Conservation (phyloP, 2,797 vertebrate species). For the Chloroceryle amazona region DNA sequence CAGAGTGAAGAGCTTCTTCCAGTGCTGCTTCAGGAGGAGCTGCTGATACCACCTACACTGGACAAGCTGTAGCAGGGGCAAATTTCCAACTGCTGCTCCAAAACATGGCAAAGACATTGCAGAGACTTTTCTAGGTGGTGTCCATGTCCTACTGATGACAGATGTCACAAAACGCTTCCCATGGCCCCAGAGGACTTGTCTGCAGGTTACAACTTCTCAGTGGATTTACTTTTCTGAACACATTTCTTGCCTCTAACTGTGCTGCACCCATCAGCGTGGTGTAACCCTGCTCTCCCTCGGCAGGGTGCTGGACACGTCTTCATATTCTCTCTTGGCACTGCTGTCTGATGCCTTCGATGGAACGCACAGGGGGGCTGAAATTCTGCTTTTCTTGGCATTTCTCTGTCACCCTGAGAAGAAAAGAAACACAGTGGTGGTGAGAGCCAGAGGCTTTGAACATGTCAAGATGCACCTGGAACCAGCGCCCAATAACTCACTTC, state of each 20-base stretch:
- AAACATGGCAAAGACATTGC: background rate
- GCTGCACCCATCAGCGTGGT: fast-evolving
- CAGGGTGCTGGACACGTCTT: background rate
- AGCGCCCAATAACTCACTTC: fast-evolving
- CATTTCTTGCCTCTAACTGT: background rate
- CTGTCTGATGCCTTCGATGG: background rate
- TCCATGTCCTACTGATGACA: background rate
- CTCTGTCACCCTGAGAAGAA: background rate
- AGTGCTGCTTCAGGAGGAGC: background rate
- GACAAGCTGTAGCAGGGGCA: background rate
- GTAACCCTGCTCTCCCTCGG: background rate
- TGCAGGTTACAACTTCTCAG: background rate
- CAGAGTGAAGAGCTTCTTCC: background rate
- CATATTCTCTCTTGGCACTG: background rate
- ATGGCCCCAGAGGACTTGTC: fast-evolving
- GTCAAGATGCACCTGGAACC: constrained; percentile 26
- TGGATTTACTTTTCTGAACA: background rate
- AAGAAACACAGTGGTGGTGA: background rate
- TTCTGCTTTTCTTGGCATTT: background rate
- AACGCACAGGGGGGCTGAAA: background rate
- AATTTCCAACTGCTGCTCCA: background rate
- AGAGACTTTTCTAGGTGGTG: background rate
- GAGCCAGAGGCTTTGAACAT: background rate
- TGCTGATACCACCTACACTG: fast-evolving
- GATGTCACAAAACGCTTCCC: background rate